These are phyloP conservation scores for Spilarctia lutea DNA, from an alignment of 2,888 invertebrate genomes.

Conservation along the genomic window DNA sequence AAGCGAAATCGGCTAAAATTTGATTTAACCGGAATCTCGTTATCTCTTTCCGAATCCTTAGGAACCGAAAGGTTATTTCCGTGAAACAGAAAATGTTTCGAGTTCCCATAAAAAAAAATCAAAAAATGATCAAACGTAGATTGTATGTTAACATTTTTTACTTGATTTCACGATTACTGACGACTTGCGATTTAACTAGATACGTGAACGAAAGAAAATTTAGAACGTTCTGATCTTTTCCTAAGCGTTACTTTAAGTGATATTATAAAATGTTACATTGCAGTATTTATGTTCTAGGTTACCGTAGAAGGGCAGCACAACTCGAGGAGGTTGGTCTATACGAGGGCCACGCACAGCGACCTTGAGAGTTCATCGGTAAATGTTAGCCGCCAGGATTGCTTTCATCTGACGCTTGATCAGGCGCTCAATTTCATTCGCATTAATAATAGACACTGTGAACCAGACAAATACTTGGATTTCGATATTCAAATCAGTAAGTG, in stretches of 20 bases:
- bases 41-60: neutral
- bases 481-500: conserved; percentile 60
- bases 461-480: conserved; percentile 67
- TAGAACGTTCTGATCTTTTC: neutral
- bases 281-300: conserved; percentile 57
- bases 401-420: conserved; percentile 76
- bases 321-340: conserved; percentile 68
- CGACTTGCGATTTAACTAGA: neutral
- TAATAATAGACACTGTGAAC: conserved; percentile 69
- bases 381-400: conserved; percentile 76
- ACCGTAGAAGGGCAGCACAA: conserved; percentile 69
- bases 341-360: conserved; percentile 77
- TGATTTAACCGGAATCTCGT: neutral
- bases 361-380: conserved; percentile 71
- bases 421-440: conserved; percentile 74
- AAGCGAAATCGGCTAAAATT: neutral
- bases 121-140: neutral
- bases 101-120: too few species aligned
- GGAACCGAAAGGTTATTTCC: neutral
- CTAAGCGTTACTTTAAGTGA: neutral
- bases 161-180: neutral
- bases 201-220: neutral
- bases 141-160: neutral
- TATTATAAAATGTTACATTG: neutral
- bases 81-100: neutral